Percentiles rank a stretch among this genome's conserved stretches.
These are phyloP conservation scores for Astyanax mexicanus DNA, from an alignment of 2,797 vertebrate genomes.

Conservation along the genomic window DNA sequence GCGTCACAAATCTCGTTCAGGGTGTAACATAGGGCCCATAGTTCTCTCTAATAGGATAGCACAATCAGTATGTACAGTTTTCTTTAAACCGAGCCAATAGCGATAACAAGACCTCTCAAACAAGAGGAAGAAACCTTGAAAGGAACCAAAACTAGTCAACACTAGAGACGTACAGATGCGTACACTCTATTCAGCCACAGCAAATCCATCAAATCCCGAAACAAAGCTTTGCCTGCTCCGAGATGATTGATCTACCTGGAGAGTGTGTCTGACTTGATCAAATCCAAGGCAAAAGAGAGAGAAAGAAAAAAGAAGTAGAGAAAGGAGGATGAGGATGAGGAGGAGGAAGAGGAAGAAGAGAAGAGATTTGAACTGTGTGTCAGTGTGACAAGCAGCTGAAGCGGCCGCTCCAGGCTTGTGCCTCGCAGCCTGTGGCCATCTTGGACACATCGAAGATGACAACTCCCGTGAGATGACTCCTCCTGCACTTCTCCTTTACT, in stretches of 20 bases:
- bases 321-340: not conserved
- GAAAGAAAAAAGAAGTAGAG: slow-evolving; percentile 16
- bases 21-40: no score
- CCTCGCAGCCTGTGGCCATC: slow-evolving; percentile 22
- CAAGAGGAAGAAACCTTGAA: no score
- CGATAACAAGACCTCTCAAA: no score
- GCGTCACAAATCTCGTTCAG: no score
- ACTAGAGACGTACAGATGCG: not conserved
- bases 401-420: slow-evolving; percentile 16
- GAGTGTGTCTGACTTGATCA: slow-evolving; percentile 35
- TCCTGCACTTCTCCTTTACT: slow-evolving; percentile 8
- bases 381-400: slow-evolving; percentile 17
- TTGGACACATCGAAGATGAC: slow-evolving; percentile 13
- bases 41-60: no score
- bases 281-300: not conserved
- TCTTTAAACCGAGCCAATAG: no score
- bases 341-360: not conserved
- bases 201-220: slow-evolving; percentile 40
- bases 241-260: slow-evolving; percentile 46
- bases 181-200: slow-evolving; percentile 17
- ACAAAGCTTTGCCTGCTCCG: slow-evolving; percentile 28
- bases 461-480: slow-evolving; percentile 13
- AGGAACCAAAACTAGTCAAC: no score
- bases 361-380: slow-evolving; percentile 20
- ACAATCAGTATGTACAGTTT: no score